Evolutionary conservation across 2,113 vertebrate genomes (phyloP).

Genomic region (Ictalurus punctatus): DNA sequence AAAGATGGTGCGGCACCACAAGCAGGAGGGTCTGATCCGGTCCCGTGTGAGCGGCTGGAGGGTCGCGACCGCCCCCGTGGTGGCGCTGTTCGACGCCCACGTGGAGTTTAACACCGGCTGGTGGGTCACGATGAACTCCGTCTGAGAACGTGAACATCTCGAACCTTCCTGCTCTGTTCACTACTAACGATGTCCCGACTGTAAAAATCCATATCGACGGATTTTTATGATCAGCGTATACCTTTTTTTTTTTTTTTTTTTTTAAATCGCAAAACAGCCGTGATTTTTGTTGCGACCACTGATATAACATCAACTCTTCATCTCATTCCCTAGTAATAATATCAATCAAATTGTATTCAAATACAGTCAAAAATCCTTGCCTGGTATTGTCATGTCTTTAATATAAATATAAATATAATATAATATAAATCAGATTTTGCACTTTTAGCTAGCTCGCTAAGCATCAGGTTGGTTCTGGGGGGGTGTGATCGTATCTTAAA

Average conservation of each 20-base stretch:
- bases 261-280: no score
- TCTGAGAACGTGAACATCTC: background rate
- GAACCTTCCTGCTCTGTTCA: background rate
- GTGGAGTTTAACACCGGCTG: conserved; percentile 95
- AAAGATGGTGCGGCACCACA: conserved; percentile 88
- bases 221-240: no score
- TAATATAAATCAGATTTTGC: background rate
- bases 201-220: background rate
- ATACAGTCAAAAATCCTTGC: background rate
- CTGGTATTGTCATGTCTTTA: background rate
- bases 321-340: no score
- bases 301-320: no score
- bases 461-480: background rate
- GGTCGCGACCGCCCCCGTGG: conserved; percentile 86
- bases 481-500: background rate
- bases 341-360: no score
- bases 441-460: background rate
- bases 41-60: conserved; percentile 96
- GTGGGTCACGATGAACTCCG: conserved; percentile 69
- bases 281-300: no score
- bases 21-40: conserved; percentile 94
- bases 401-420: background rate
- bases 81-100: conserved; percentile 95
- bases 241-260: no score
- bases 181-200: background rate